Evolutionary conservation across 2,113 vertebrate species (phyloP).

Genomic region (Bubo bubo): DNA sequence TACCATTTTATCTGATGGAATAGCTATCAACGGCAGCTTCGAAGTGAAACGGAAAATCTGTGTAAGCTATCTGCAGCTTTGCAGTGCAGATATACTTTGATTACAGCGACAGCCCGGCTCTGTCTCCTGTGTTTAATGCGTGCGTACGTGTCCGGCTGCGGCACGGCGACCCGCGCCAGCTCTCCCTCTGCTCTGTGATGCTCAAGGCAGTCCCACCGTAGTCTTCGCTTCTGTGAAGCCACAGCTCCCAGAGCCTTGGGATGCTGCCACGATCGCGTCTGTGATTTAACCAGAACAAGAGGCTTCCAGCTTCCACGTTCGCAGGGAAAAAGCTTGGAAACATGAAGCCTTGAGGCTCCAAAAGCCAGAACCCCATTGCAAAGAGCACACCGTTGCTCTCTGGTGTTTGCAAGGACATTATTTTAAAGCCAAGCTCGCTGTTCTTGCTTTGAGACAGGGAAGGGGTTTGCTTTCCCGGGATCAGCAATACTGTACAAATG

Average conservation of each 20-base stretch:
- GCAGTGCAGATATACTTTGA: not conserved
- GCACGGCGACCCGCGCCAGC: not conserved
- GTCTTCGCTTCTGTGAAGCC: not conserved
- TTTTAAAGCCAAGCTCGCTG: not conserved
- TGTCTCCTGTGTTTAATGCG: not conserved
- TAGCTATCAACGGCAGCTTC: conserved; percentile 38
- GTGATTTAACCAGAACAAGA: not conserved
- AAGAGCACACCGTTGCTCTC: not conserved
- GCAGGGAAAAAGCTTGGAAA: not conserved
- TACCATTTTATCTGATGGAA: conserved; percentile 67
- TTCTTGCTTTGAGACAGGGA: not conserved
- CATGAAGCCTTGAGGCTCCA: not conserved
- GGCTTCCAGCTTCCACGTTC: not conserved
- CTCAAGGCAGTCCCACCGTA: accelerated
- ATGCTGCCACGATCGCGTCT: not conserved
- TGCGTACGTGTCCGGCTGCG: not conserved
- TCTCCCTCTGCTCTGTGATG: not conserved
- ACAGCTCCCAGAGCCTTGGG: not conserved
- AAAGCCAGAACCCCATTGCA: not conserved
- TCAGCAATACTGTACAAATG: not conserved
- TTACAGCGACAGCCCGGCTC: not conserved
- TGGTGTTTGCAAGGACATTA: not conserved
- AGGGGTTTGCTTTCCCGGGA: not conserved
- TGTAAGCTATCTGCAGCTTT: conserved; percentile 48
- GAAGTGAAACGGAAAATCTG: conserved; percentile 52